These are phyloP conservation scores for Mormoops blainvillei DNA, from an alignment of 2,113 vertebrate genomes.

Conservation along the genomic window DNA sequence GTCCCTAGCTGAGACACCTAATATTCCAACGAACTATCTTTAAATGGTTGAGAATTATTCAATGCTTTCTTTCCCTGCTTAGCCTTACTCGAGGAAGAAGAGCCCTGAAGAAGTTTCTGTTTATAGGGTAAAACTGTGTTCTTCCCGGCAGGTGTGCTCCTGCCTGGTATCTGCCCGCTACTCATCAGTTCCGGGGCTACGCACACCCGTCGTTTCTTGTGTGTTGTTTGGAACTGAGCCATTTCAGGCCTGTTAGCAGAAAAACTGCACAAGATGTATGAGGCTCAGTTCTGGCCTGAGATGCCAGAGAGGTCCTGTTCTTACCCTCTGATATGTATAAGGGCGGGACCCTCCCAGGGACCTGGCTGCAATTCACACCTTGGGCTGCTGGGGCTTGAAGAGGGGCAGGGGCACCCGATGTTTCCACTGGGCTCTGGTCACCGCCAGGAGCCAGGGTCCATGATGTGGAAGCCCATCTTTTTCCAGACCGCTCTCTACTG, in stretches of 20 bases:
- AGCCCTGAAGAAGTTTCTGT: not conserved
- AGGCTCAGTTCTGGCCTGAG: not conserved
- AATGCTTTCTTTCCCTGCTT: accelerated
- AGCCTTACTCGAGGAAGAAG: not conserved
- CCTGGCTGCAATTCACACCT: not conserved
- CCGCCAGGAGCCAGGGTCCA: not conserved
- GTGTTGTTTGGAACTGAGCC: not conserved
- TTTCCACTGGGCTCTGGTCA: not conserved
- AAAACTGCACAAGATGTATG: accelerated
- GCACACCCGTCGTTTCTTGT: accelerated
- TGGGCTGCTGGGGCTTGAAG: not conserved
- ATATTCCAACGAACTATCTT: not conserved
- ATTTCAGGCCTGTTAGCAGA: not conserved
- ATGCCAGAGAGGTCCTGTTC: not conserved
- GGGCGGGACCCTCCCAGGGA: not conserved
- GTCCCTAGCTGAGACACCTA: not conserved
- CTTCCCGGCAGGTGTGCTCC: not conserved
- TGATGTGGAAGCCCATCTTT: not conserved
- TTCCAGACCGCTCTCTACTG: not conserved
- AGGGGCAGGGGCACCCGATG: not conserved
- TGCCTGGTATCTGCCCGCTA: not conserved
- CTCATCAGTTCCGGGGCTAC: not conserved
- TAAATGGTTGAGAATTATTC: not conserved
- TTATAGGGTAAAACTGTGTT: not conserved
- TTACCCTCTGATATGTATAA: not conserved